Evolutionary conservation across 2,888 invertebrate species (phyloP).

Genomic region (Gandaritis pyraliata): DNA sequence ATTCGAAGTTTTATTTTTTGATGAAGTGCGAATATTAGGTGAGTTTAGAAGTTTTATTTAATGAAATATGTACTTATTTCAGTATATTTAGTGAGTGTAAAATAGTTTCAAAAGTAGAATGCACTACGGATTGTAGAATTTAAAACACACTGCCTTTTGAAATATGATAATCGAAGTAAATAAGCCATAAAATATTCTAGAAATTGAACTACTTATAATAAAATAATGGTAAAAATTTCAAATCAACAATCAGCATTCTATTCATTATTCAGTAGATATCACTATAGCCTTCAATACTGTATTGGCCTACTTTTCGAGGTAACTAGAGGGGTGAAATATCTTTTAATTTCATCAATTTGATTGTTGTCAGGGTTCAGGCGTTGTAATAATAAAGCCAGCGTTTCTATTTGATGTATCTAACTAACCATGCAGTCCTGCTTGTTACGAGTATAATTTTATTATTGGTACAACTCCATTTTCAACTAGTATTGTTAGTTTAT

Average conservation of each 20-base stretch:
- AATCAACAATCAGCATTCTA: neutral
- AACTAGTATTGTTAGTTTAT: too few relatives aligned
- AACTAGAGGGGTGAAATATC: constrained; percentile 12
- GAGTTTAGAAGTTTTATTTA: neutral
- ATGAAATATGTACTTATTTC: too few relatives aligned
- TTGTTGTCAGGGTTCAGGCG: neutral
- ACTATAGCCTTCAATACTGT: neutral
- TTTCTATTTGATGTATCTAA: too few relatives aligned
- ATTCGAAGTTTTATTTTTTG: constrained; percentile 9
- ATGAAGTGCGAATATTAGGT: constrained; percentile 3
- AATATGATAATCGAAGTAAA: too few relatives aligned
- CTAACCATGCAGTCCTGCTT: too few relatives aligned
- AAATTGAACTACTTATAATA: too few relatives aligned
- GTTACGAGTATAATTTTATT: too few relatives aligned
- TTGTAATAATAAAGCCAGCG: neutral
- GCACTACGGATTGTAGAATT: too few relatives aligned
- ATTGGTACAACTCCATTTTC: too few relatives aligned
- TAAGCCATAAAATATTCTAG: neutral
- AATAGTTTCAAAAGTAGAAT: too few relatives aligned
- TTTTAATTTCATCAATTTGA: neutral
- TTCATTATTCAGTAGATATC: constrained; percentile 14
- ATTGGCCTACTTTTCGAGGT: constrained; percentile 18
- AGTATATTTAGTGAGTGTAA: too few relatives aligned
- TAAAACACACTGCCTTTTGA: neutral
- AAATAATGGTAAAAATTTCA: neutral